Evolutionary conservation across 2,888 invertebrate species (phyloP).

Genomic region (Pycnomerus fuliginosus): DNA sequence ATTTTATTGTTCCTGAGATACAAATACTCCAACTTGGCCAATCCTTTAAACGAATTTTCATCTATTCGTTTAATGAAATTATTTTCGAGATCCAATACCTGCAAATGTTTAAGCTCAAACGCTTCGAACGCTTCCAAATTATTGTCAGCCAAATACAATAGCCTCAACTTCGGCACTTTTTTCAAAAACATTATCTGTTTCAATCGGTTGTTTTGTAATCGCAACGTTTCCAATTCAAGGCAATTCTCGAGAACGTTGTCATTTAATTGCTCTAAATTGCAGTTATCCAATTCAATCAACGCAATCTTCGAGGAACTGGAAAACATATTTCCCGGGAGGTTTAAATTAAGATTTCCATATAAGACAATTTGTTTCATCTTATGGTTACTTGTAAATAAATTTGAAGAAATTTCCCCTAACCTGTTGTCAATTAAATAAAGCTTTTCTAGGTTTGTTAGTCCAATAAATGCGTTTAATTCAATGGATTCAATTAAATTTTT

Average conservation of each 20-base stretch:
- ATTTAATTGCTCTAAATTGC: not conserved
- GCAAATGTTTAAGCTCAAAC: too few species aligned
- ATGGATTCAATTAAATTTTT: not conserved
- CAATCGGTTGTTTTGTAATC: not conserved
- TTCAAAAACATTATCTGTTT: not conserved
- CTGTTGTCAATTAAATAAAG: not conserved
- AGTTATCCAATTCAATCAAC: not conserved
- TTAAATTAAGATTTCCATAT: not conserved
- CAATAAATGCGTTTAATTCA: not conserved
- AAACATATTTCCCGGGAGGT: not conserved
- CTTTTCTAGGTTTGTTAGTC: not conserved
- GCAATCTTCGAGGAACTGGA: not conserved
- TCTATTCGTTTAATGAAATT: too few species aligned
- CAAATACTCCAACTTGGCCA: constrained; percentile 58
- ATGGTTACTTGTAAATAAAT: not conserved
- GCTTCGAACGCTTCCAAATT: too few species aligned
- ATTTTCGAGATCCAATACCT: too few species aligned
- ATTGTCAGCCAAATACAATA: not conserved
- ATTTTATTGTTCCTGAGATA: constrained; percentile 59
- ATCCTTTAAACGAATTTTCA: too few species aligned
- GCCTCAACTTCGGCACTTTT: not conserved
- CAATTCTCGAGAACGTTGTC: not conserved
- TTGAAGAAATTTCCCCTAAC: not conserved
- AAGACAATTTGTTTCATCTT: not conserved
- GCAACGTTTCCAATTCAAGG: not conserved